Base-by-base conservation (phyloP, 1,140 invertebrate species). In the Palaemon carinicauda region DNA sequence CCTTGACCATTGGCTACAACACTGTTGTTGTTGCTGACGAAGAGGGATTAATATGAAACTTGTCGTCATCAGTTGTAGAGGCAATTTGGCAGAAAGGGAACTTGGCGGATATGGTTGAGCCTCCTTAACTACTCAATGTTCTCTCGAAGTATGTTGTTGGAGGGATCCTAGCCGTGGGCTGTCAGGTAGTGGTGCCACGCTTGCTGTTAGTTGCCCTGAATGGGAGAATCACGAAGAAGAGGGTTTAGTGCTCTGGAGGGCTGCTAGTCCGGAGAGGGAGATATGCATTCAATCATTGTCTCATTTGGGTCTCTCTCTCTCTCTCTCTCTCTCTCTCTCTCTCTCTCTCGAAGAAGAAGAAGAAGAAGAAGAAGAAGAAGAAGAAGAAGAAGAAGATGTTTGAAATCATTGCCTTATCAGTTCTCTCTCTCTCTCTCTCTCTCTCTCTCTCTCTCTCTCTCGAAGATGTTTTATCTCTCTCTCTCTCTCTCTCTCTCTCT, bases 81-180 rank as follows among this genome's bases (percentile, higher is more conserved):
- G 50, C 83, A 86, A 65, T 86, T 75, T 19, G 83, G 75, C 29
- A 80, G 53, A 1, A 75, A 52, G 17, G 83, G 24, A 24, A 31
- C 65, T 31, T 74, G 29, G 14, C 79, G 54, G 31, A 88, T 51
- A 69, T 88, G 31, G 27, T 87, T 77, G 19, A 56, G 74, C 52
- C 87, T 73, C n/a, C 89, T 88, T n/a, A 90, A 85, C 83, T 90
- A 90, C 65, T 90, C 90, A 51, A 90, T 90, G 81, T 90, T 90
- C 80, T 90, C 89, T 9, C 90, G 89, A 15, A 90, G 85, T 33
- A 90, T 88, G 81, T 82, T 73, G 80, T 90, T 90, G 21, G 69
- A 87, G 12, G 90, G 90, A 50, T 90, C 90, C 77, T 90, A 90
- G 14, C 82, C 86, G n/a, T 90, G 87, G 4, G 90, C 90, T 5